Evolutionary conservation across 2,797 vertebrate species (phyloP), one percentile per base, ranked within the genome.

Genomic region (Scyliorhinus canicula): DNA sequence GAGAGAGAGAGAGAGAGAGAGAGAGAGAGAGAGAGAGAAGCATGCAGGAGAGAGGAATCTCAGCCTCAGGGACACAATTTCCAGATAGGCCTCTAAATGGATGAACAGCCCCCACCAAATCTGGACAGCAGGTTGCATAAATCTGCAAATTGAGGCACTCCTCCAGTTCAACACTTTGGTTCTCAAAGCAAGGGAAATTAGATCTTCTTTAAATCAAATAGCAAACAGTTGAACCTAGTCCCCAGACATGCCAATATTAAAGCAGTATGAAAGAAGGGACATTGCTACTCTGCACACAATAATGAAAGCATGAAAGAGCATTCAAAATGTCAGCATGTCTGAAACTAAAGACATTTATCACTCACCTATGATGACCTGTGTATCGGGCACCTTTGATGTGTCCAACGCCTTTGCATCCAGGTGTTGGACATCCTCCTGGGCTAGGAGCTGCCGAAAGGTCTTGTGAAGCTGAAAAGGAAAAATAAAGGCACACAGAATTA

Each of bases 331-430:
- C 86, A 63, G 19, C 16, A 63, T 40, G 57, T n/a, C 86, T 60
- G 93, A 67, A 94, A 50, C n/a, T n/a, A 47, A 35, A 79, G 52
- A 16, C 8, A 35, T 44, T 44, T 31, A 52, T 24, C 52, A 95
- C 95, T 95, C 95, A 97, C 97, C 97, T 97, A 96, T 98, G 97
- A 96, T 98, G 98, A 97, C 97, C 97, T 1, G 97, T 98, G 96
- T 98, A 98, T 96, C 97, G 97, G 65, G 98, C 96, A 95, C 98
- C 98, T 96, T 97, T 98, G 69, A 98, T 98, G 96, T 98, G 98
- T 93, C 97, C 97, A 1, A 98, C 96, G 71, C 98, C 98, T 96
- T 97, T 96, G 96, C 98, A 98, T 95, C 98, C 97, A 4, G 96
- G 96, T 90, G 97, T 98, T 44, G 97, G 98, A 96, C 98, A 98